Evolutionary conservation across 2,113 vertebrate genomes (phyloP).

Genomic region (Podarcis raffonei): DNA sequence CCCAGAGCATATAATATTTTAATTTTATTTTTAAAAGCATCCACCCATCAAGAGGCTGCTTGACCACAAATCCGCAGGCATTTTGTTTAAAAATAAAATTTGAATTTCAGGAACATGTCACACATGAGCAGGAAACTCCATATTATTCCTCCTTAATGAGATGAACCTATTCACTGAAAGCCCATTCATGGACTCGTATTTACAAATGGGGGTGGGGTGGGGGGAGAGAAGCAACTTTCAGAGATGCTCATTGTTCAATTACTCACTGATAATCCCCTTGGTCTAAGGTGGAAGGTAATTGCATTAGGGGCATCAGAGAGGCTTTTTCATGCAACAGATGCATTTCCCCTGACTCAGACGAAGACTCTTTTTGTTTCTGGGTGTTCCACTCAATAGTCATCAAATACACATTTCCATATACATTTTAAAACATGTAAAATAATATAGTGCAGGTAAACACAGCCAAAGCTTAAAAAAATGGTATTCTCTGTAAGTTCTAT

Average conservation of each 20-base stretch:
- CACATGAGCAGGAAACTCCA: background rate
- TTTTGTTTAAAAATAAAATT: constrained; percentile 15
- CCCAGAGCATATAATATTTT: background rate
- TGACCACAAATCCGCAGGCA: constrained; percentile 7
- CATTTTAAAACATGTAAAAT: background rate
- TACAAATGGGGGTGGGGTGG: background rate
- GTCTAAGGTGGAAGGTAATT: background rate
- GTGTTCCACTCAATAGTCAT: background rate
- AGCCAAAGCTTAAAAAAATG: constrained; percentile 1
- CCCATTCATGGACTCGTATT: background rate
- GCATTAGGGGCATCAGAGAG: fast-evolving
- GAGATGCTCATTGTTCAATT: background rate
- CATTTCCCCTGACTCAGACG: background rate
- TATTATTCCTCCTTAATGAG: background rate
- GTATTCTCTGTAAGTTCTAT: background rate
- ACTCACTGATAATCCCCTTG: background rate
- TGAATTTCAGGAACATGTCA: constrained; percentile 7
- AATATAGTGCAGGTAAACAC: constrained; percentile 21
- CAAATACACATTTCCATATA: background rate
- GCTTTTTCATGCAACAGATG: fast-evolving
- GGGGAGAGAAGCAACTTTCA: background rate
- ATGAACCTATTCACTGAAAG: fast-evolving
- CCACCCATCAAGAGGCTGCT: background rate
- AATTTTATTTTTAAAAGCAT: constrained; percentile 10
- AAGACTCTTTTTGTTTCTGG: background rate